Conservation (phyloP, 2,797 vertebrate species). For the Varecia variegata region DNA sequence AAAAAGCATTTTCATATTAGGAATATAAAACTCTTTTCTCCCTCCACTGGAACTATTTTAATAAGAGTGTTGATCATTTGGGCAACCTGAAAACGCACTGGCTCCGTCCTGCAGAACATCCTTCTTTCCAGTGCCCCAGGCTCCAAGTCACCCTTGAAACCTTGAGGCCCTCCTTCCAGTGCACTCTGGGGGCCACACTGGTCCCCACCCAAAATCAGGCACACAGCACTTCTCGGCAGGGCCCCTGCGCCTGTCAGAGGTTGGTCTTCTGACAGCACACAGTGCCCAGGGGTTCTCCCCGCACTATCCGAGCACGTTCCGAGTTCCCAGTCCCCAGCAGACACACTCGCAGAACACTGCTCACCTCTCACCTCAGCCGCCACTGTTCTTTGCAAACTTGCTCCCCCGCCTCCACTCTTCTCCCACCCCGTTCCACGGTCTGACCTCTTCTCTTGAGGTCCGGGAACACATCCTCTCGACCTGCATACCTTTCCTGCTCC, state of each 20-base stretch:
- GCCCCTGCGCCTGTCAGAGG: accelerated
- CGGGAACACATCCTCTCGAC: not conserved
- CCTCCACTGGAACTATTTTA: not conserved
- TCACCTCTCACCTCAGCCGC: not conserved
- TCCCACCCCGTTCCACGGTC: not conserved
- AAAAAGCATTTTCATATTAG: not conserved
- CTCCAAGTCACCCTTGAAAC: not conserved
- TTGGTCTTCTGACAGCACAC: too few relatives aligned
- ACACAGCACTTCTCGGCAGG: not conserved
- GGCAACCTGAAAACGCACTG: accelerated
- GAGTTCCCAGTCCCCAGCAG: not conserved
- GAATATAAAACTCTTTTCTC: not conserved
- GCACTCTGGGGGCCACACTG: too few relatives aligned
- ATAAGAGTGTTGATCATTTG: not conserved
- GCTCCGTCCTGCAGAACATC: too few relatives aligned
- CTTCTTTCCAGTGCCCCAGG: not conserved
- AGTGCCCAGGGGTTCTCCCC: too few relatives aligned
- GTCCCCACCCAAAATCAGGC: too few relatives aligned
- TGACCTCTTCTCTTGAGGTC: not conserved
- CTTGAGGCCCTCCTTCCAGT: not conserved
- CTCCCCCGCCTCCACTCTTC: too few relatives aligned
- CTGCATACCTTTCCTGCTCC: accelerated
- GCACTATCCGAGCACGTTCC: not conserved
- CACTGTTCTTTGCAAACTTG: too few relatives aligned
- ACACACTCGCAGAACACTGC: not conserved